Evolutionary conservation across 2,797 vertebrate genomes (phyloP).

Genomic region (Mus spretus): DNA sequence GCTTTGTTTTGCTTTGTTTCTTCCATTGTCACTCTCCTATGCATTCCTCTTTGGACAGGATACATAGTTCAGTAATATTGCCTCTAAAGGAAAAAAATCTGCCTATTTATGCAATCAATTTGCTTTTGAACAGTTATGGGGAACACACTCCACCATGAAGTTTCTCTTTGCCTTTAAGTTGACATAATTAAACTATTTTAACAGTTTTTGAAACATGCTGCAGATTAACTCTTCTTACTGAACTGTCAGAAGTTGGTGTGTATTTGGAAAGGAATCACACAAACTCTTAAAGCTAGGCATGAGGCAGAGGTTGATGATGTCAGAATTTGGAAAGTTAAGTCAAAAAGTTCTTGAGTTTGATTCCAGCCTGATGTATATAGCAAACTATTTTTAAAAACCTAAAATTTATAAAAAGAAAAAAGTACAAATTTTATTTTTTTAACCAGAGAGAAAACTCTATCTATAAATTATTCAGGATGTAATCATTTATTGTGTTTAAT

Average conservation of each 20-base stretch:
- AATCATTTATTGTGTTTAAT: not conserved
- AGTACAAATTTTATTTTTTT: not conserved
- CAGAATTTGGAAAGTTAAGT: not conserved
- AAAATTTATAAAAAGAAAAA: not conserved
- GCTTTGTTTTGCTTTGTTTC: not conserved
- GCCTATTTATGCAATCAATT: not conserved
- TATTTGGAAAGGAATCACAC: not conserved
- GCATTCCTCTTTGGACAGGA: not conserved
- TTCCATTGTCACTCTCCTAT: no score
- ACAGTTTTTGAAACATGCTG: not conserved
- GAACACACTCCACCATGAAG: not conserved
- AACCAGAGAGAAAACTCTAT: slow-evolving; percentile 15
- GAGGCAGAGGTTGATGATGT: not conserved
- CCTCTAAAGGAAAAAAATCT: not conserved
- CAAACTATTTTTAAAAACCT: not conserved
- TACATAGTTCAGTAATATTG: not conserved
- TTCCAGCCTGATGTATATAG: not conserved
- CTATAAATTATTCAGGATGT: not conserved
- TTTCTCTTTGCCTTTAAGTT: not conserved
- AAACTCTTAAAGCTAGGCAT: not conserved
- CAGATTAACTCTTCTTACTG: not conserved
- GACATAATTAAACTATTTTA: not conserved
- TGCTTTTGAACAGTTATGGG: not conserved
- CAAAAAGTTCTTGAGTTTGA: not conserved
- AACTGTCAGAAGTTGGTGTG: not conserved